Conservation (phyloP, 2,888 invertebrate genomes). For the Notodonta dromedarius region DNA sequence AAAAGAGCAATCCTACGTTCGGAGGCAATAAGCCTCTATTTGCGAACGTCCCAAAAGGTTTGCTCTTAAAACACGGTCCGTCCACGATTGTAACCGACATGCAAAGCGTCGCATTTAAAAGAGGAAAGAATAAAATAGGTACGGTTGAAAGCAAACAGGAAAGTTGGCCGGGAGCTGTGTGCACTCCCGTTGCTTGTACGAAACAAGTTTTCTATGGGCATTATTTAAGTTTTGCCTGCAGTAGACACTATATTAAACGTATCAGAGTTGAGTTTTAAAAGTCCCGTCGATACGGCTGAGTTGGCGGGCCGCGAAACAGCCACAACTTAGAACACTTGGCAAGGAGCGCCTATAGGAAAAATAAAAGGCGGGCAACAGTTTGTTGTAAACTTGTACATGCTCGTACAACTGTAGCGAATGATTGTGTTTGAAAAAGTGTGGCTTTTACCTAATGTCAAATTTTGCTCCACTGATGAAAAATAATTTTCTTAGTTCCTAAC, state of each 20-base stretch:
- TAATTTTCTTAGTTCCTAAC: slow-evolving; percentile 5
- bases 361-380: slow-evolving; percentile 79
- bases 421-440: slow-evolving; percentile 39
- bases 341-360: slow-evolving; percentile 71
- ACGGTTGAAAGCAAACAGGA: slow-evolving; percentile 67
- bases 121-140: slow-evolving; percentile 66
- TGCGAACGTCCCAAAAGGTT: slow-evolving; percentile 68
- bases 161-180: slow-evolving; percentile 65
- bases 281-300: slow-evolving; percentile 62
- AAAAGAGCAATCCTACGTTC: slow-evolving; percentile 65
- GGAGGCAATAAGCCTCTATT: slow-evolving; percentile 70
- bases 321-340: slow-evolving; percentile 68
- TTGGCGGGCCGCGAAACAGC: slow-evolving; percentile 72
- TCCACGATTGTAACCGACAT: slow-evolving; percentile 67
- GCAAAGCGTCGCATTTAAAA: slow-evolving; percentile 71
- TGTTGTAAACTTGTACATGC: slow-evolving; percentile 43
- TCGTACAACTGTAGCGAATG: slow-evolving; percentile 43
- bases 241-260: slow-evolving; percentile 72
- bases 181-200: slow-evolving; percentile 47
- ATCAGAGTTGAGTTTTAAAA: slow-evolving; percentile 73
- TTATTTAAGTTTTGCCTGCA: slow-evolving; percentile 74
- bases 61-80: slow-evolving; percentile 66
- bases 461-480: neutral
- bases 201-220: slow-evolving; percentile 74
- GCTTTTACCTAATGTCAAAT: slow-evolving; percentile 16